Evolutionary conservation across 1,140 invertebrate genomes (phyloP).

Genomic region (Drosophila sp.): DNA sequence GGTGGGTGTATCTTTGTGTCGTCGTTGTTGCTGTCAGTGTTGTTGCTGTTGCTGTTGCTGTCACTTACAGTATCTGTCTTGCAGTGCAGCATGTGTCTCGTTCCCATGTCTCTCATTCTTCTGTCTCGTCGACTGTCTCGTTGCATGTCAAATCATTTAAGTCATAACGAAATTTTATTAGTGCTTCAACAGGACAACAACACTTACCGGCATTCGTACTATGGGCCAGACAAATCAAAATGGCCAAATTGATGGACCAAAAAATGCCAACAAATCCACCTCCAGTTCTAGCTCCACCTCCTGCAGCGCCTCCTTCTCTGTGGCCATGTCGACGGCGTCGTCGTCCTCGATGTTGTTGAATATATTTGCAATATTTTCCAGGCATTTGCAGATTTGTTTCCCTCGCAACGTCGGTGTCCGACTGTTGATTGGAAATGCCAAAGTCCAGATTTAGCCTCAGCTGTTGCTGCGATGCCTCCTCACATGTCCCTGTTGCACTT

Average conservation of each 20-base stretch:
- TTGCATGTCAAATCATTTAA: constrained; percentile 68
- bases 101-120: constrained; percentile 14
- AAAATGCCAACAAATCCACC: constrained; percentile 37
- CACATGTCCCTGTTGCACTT: constrained; percentile 33
- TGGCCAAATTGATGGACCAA: constrained; percentile 60
- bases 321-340: constrained; percentile 34
- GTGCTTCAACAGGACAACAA: constrained; percentile 41
- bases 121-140: constrained; percentile 25
- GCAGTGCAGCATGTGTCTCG: constrained; percentile 20
- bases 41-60: constrained; percentile 40
- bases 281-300: constrained; percentile 7
- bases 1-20: constrained; percentile 36
- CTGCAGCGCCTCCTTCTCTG: constrained; percentile 8
- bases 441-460: constrained; percentile 40
- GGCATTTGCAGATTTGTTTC: constrained; percentile 64
- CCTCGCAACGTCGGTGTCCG: constrained; percentile 18
- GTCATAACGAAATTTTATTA: constrained; percentile 78
- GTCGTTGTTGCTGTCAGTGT: not conserved
- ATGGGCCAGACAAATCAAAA: constrained; percentile 73
- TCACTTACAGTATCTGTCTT: constrained; percentile 48
- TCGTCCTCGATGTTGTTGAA: constrained; percentile 65
- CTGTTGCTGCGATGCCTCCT: constrained; percentile 28
- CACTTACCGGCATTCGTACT: constrained; percentile 79
- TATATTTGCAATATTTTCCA: constrained; percentile 69
- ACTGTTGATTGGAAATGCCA: constrained; percentile 44